Percentiles rank a stretch among this genome's conserved stretches.
Evolutionary conservation across 1,140 invertebrate genomes (phyloP).

Genomic region (Leptinotarsa undecemlineata): DNA sequence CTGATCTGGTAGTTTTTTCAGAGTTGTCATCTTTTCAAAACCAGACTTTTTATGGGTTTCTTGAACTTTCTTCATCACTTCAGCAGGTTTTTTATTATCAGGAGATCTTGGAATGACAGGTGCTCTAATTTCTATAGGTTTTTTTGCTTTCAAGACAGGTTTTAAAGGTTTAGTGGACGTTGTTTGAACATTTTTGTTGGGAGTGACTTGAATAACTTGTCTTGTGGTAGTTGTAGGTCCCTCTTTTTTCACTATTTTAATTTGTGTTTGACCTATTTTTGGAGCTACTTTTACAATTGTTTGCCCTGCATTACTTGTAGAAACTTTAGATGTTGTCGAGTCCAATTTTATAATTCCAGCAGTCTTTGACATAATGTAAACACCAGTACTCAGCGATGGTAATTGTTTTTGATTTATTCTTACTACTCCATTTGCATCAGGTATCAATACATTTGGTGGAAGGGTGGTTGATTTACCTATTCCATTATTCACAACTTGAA

Average conservation of each 20-base stretch:
- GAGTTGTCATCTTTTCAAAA: constrained; percentile 13
- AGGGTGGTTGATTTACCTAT: constrained; percentile 13
- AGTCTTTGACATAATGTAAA: constrained; percentile 76
- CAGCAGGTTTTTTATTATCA: background rate
- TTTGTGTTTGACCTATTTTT: constrained; percentile 53
- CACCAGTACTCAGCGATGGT: constrained; percentile 67
- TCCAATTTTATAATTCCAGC: constrained; percentile 58
- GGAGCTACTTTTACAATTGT: constrained; percentile 53
- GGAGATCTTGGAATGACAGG: constrained; percentile 1
- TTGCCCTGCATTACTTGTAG: constrained; percentile 45
- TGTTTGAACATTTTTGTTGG: background rate
- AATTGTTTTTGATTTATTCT: constrained; percentile 75
- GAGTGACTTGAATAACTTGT: constrained; percentile 37
- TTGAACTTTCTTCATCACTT: background rate
- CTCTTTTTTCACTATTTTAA: constrained; percentile 52
- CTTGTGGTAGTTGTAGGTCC: constrained; percentile 29
- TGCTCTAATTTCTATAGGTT: constrained; percentile 14
- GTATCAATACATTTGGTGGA: constrained; percentile 49
- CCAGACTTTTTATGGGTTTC: background rate
- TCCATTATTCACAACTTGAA: constrained; percentile 34
- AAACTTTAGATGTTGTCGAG: constrained; percentile 53
- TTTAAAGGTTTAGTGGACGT: constrained; percentile 14
- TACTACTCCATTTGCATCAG: constrained; percentile 72
- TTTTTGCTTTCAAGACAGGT: constrained; percentile 21
- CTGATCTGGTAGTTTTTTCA: constrained; percentile 21